Evolutionary conservation across 2,797 vertebrate genomes (phyloP), one percentile per base, ranked within the genome.

Genomic region (Bryconaethiops microstoma): DNA sequence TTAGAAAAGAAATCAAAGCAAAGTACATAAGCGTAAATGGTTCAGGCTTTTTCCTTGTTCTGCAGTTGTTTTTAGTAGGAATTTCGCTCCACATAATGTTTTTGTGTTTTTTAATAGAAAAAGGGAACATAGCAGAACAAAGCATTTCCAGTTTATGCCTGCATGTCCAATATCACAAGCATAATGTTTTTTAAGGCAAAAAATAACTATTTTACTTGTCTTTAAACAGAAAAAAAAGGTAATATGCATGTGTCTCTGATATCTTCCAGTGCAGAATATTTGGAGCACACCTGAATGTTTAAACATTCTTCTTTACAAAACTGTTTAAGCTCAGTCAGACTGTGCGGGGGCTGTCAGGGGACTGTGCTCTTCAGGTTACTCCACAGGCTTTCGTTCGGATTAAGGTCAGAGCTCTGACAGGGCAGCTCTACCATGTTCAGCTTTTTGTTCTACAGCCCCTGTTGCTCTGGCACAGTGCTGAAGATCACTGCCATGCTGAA

Each of bases 331-430:
- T 42, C 45, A 74, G 12, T n/a, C 40, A 59, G 74, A 23, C 57
- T 60, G 63, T 0, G 68, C 17, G 14, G 29, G 7, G 39, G 48
- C 39, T 39, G 14, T 48, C 42, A 62, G 40, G 63, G 52, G 35
- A 68, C 39, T 35, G 39, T 59, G 71, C 52, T 80, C 52, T 59
- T 45, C 29, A 81, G 62, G 73, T 29, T 55, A 10, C 54, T 69
- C 64, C 55, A 68, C 40, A 69, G 64, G 65, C 64, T 70, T 75
- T 76, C 55, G 70, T 70, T 76, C 79, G 63, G 64, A 81, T 76
- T 81, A 76, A 81, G 79, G 64, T 81, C 73, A 76, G 40, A 50
- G 55, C 72, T 75, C 54, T 75, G 54, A 69, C 50, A 74, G 50
- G 21, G 57, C 59, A 59, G 48, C 62, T 39, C 40, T 29, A 35